These are phyloP conservation scores for Reinhardtius hippoglossoides DNA, from an alignment of 2,113 vertebrate genomes.

Conservation along the genomic window DNA sequence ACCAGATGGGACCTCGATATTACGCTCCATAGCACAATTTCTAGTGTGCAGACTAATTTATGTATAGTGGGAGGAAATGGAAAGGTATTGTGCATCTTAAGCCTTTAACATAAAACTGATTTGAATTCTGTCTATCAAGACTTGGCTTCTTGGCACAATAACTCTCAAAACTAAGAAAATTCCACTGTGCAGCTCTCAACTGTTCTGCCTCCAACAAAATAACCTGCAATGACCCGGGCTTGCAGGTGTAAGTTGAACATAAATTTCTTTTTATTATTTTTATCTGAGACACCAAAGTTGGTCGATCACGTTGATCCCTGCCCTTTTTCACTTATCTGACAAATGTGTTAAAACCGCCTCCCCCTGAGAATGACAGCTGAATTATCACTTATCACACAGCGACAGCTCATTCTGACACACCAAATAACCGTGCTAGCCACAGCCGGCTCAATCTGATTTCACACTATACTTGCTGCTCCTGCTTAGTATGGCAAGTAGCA, in stretches of 20 bases:
- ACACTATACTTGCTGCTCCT: constrained; percentile 39
- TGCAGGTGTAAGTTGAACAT: neutral
- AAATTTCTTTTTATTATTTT: constrained; percentile 6
- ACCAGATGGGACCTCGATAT: no score
- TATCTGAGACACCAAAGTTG: constrained; percentile 9
- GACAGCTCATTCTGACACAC: constrained; percentile 57
- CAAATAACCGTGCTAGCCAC: constrained; percentile 50
- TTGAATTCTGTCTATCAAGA: no score
- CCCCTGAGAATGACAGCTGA: constrained; percentile 62
- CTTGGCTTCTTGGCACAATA: no score
- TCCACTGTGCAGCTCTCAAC: no score
- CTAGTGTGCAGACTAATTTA: no score
- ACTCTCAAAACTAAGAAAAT: no score
- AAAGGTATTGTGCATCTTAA: no score
- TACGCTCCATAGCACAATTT: no score
- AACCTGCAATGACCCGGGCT: neutral
- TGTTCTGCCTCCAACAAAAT: neutral
- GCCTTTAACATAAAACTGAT: no score
- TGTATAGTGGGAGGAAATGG: no score
- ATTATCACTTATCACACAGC: constrained; percentile 57
- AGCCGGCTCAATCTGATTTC: constrained; percentile 54
- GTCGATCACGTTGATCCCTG: constrained; percentile 28
- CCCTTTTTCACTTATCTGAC: constrained; percentile 28
- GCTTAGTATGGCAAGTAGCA: constrained; percentile 59
- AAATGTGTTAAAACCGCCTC: constrained; percentile 34